Percentiles rank a stretch among this genome's conserved stretches.
These are phyloP conservation scores for Geopemphigus sp. DNA, from an alignment of 1,140 invertebrate genomes.

Conservation along the genomic window DNA sequence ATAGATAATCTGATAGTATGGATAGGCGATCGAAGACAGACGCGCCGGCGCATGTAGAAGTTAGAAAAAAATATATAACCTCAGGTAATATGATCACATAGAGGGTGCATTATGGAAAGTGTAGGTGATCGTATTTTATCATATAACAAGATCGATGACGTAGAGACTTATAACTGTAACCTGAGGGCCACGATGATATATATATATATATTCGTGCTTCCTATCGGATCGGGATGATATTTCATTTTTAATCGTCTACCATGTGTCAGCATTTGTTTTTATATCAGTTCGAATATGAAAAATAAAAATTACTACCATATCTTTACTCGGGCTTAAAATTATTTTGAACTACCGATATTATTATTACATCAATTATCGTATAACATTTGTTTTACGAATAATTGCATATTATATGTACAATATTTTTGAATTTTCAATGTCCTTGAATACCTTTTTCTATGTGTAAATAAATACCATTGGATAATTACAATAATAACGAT, in stretches of 20 bases:
- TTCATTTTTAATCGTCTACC: not conserved
- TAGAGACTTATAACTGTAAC: not conserved
- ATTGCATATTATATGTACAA: no score
- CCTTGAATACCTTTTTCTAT: not conserved
- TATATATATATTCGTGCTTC: not conserved
- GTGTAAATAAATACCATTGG: not conserved
- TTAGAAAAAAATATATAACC: not conserved
- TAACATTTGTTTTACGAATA: no score
- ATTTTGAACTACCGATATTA: no score
- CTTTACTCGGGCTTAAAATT: no score
- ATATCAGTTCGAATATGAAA: no score
- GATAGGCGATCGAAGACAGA: no score
- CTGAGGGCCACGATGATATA: not conserved
- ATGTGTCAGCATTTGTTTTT: no score
- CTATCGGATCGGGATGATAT: not conserved
- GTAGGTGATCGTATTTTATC: not conserved
- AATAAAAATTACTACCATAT: no score
- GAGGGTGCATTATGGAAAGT: conserved; percentile 4
- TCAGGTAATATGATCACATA: not conserved
- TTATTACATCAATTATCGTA: no score
- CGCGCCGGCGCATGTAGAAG: no score
- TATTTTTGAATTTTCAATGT: no score
- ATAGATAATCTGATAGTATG: no score
- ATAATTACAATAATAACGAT: conserved; percentile 19
- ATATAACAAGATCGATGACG: not conserved